A percentile compares a stretch with the other conserved stretches of the same genome.
Conservation (phyloP, 2,888 invertebrate species). For the Atherix ibis region DNA sequence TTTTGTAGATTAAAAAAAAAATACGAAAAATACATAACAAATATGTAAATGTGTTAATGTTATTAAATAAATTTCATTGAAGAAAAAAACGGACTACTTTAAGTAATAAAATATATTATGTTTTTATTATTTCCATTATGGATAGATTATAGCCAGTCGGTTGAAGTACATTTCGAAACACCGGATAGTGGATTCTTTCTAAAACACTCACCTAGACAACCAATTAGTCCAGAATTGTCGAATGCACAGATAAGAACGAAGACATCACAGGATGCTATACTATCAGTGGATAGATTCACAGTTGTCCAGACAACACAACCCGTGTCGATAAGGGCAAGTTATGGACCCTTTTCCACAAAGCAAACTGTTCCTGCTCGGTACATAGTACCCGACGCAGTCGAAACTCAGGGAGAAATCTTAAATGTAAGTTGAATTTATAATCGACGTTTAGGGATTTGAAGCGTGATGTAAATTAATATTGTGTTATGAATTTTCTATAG, state of each 20-base stretch:
- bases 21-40: too few species aligned
- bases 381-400: constrained; percentile 71
- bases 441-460: too few species aligned
- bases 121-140: too few species aligned
- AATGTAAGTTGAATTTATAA: constrained; percentile 13
- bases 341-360: constrained; percentile 89
- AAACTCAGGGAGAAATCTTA: constrained; percentile 34
- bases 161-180: constrained; percentile 84
- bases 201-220: constrained; percentile 64
- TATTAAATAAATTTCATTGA: too few species aligned
- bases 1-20: too few species aligned
- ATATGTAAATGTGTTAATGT: too few species aligned
- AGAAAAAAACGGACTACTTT: too few species aligned
- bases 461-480: too few species aligned
- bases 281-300: constrained; percentile 77
- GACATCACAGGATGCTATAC: constrained; percentile 46
- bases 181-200: constrained; percentile 83
- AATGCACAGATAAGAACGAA: constrained; percentile 25
- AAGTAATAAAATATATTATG: too few species aligned
- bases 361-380: constrained; percentile 82
- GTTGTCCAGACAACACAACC: constrained; percentile 84
- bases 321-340: constrained; percentile 78
- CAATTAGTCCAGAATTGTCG: constrained; percentile 29
- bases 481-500: too few species aligned
- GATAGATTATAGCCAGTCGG: too few species aligned